A percentile compares a stretch with the other conserved stretches of the same genome.
Conservation (phyloP, 2,888 invertebrate species). For the Eretmocerus hayati region DNA sequence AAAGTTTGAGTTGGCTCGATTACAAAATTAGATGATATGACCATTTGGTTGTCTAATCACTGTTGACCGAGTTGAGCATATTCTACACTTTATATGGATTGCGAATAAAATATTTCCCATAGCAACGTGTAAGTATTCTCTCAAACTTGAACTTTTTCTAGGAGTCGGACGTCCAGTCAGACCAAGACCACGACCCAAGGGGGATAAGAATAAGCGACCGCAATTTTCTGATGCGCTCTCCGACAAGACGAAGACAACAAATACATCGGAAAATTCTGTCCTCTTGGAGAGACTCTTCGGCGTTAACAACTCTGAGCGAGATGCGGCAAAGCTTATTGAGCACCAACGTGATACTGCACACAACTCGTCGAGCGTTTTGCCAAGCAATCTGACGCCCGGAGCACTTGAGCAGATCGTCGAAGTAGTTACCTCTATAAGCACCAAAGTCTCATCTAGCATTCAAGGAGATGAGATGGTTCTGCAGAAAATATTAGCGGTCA, state of each 20-base stretch:
- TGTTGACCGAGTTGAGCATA: no score
- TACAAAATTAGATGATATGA: no score
- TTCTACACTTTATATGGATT: no score
- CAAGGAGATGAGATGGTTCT: conserved; percentile 33
- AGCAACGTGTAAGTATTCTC: neutral
- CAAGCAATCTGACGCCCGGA: conserved; percentile 17
- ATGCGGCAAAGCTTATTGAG: conserved; percentile 4
- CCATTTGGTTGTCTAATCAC: no score
- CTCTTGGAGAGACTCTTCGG: conserved; percentile 35
- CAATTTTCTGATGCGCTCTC: conserved; percentile 8
- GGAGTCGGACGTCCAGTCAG: conserved; percentile 66
- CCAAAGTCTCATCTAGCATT: conserved; percentile 38
- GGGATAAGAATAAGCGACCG: conserved; percentile 23
- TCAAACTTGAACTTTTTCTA: neutral
- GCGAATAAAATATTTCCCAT: neutral
- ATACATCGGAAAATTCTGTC: conserved; percentile 23
- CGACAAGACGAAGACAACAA: neutral
- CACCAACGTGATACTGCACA: conserved; percentile 37
- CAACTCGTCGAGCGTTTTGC: no score
- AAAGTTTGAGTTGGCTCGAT: no score
- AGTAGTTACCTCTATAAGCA: conserved; percentile 45
- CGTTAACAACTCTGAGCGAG: conserved; percentile 18
- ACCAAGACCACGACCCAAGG: conserved; percentile 54
- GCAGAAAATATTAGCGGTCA: conserved; percentile 25
- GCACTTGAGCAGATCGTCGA: conserved; percentile 40